A percentile compares a stretch with the other conserved stretches of the same genome.
Evolutionary conservation across 2,113 vertebrate genomes (phyloP).

Genomic region (Megaceryle maxima): DNA sequence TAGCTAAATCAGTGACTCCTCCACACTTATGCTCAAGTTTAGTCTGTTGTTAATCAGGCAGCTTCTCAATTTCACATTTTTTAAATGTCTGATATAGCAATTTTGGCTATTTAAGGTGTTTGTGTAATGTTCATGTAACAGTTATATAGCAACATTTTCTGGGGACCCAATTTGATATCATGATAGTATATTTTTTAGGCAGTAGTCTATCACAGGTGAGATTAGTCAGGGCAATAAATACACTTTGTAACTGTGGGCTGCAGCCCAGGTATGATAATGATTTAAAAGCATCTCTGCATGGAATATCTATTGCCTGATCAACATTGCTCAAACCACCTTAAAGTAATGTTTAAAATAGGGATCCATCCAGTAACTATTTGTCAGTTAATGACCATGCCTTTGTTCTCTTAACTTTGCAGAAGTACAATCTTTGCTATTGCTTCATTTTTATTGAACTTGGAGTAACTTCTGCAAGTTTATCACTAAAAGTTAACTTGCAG

Average conservation of each 20-base stretch:
- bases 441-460: background rate
- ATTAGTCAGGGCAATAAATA: background rate
- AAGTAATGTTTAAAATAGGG: background rate
- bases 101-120: background rate
- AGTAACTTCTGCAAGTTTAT: background rate
- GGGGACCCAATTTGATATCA: background rate
- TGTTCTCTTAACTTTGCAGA: background rate
- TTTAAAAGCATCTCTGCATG: background rate
- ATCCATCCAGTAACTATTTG: background rate
- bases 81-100: background rate
- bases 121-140: background rate
- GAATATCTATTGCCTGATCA: background rate
- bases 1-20: background rate
- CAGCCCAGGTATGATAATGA: background rate
- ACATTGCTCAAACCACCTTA: background rate
- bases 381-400: background rate
- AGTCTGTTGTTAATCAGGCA: background rate
- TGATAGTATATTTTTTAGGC: background rate
- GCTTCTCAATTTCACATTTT: background rate
- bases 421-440: background rate
- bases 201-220: background rate
- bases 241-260: background rate
- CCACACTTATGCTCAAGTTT: background rate
- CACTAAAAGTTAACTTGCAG: background rate
- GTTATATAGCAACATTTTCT: background rate